Percentiles rank a stretch among this genome's conserved stretches.
Evolutionary conservation across 2,797 vertebrate genomes (phyloP).

Genomic region (Leucoraja ocellata): DNA sequence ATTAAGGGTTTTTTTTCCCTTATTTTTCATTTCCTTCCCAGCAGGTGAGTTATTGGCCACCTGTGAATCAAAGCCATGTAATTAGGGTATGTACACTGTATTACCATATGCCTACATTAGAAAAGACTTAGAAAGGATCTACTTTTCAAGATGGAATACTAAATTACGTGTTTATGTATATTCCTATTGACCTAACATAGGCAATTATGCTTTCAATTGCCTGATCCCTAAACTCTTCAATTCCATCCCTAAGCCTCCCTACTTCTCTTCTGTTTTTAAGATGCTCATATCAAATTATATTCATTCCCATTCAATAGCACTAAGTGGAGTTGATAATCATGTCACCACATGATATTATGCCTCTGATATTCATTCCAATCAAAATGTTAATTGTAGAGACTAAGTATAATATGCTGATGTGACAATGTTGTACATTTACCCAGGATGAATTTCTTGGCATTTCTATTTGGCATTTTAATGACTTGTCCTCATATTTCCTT

Average conservation of each 20-base stretch:
- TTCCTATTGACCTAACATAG: background rate
- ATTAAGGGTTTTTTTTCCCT: background rate
- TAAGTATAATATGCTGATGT: no score
- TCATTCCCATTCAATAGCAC: no score
- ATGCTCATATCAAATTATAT: no score
- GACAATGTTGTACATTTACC: no score
- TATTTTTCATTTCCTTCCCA: background rate
- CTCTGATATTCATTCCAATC: no score
- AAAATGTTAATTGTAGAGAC: no score
- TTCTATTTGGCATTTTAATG: background rate
- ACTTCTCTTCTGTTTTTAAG: background rate
- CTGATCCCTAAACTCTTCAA: background rate
- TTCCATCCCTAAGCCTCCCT: background rate
- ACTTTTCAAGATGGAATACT: background rate
- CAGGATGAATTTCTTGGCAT: no score
- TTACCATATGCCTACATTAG: background rate
- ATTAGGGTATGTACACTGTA: background rate
- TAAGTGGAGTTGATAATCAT: no score
- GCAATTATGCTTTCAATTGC: background rate
- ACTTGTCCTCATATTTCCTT: no score
- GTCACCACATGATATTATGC: no score
- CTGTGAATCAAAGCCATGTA: background rate
- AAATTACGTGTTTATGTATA: background rate
- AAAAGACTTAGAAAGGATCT: background rate
- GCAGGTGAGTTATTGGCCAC: background rate